Evolutionary conservation across 53 echinoderm and acorn worm species (phyloP), one percentile per base, ranked within the genome.

Genomic region (Astropecten irregularis): DNA sequence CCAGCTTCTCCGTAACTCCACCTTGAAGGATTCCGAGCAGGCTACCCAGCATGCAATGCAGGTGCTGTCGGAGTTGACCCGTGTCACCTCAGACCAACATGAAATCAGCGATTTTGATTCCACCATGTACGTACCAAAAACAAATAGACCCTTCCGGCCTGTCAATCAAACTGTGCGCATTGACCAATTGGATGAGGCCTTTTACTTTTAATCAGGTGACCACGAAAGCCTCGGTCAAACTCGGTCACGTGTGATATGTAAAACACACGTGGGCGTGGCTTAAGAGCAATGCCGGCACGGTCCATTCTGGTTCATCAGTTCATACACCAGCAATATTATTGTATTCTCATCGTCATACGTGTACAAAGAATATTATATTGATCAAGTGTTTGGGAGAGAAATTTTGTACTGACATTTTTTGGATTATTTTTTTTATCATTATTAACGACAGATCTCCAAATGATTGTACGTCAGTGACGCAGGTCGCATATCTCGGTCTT

Each of bases 11-110:
- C 52, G 87, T 1, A 90, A 59, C 30, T 87, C 87, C 10, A 87
- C 93, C 1, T 42, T 93, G 61, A 93, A 93, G 37, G 84, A 87
- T 40, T 76, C 81, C 22, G 93, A 96, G 58, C 87, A 96, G 65
- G 73, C 84, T 38, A 67, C 84, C 57, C 58, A 94, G 67, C 90
- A 89, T 46, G 87, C 90, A 69, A 83, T 96, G 67, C 74, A 79
- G 21, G 71, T 86, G 1, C 53, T 96, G 52, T 74, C 91, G 0
- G 93, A 93, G 55, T 61, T 96, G 71, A 93, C 89, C 49, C 83
- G 89, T 15, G 77, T 56, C 27, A 40, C 82, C 0, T 29, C 49
- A 15, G 60, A 61, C 38, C 73, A 72, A 21, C 49, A 13, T 9
- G 73, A 73, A 48, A 60, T 49, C 46, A 49, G 25, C 27, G 36